Base-by-base conservation (phyloP, 1,140 invertebrate species). In the Phocides pigmalion region DNA sequence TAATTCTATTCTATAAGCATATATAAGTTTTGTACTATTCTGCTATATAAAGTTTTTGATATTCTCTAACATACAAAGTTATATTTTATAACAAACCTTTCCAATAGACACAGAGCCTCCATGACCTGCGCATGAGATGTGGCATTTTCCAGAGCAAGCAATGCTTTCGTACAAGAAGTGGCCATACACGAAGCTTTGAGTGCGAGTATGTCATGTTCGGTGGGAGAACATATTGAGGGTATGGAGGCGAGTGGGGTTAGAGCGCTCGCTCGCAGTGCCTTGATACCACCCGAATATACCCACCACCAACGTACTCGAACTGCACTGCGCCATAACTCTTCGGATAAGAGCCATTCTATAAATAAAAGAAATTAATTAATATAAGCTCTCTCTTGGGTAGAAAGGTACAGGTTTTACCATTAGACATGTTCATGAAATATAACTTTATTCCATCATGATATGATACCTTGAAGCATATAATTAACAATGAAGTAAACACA, bases 131-230 rank as follows among this genome's bases (percentile, higher is more conserved):
- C 76, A 64, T 95, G 94, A 0, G 92, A 91, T 0, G 93, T 94
- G 8, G 93, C 94, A 82, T 94, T 95, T 73, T 95, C 93, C 32
- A 95, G 85, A n/a, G 85, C 87, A 11, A 92, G 82, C 8, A 95
- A 69, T 50, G 92, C 90, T 59, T 92, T 89, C 35, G 92, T 83
- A 50, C 91, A 89, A 20, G 86, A 92, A 67, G 90, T 92, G 25
- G 90, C 56, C 0, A 93, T 80, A 50, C 86, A 93, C 3, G 93
- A 91, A 0, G 76, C 78, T 70, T 90, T 88, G 11, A 94, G 67
- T 12, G 73, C 59, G 15, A 94, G 81, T 80, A 94, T 93, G 4
- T 68, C 37, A 85, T 74, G 35, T 77, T 81, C 11, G 94, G 87
- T 62, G 81, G 87, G 1, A 94, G 70, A 6, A 73, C 70, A 53